phyloP scores from a whole-genome alignment of 2,797 vertebrate genomes.

The Pempheris klunzingeri region DNA sequence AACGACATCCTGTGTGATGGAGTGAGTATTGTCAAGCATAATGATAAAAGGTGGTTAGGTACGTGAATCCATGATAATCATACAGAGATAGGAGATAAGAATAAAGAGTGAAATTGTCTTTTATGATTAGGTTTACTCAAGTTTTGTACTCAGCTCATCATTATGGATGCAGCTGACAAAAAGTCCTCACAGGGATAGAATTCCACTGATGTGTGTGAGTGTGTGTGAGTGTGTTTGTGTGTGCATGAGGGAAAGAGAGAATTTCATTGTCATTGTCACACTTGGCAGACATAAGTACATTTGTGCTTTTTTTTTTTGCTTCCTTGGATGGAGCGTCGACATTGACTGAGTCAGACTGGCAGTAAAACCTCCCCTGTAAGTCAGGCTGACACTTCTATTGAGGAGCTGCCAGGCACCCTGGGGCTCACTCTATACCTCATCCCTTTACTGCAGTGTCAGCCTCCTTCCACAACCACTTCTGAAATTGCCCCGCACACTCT shows the following conservation, averaged over 20 bases:
- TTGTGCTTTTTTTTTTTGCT: slow-evolving; percentile 60
- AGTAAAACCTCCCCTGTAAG: slow-evolving; percentile 73
- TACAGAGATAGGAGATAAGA: background rate
- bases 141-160: background rate
- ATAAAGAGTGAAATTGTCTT: background rate
- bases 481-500: slow-evolving; percentile 67
- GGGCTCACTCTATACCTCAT: slow-evolving; percentile 70
- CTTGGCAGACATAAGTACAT: slow-evolving; percentile 57
- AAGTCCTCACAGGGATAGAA: background rate
- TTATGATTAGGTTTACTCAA: background rate
- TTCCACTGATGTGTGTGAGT: background rate
- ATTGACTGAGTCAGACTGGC: slow-evolving; percentile 66
- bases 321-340: slow-evolving; percentile 56
- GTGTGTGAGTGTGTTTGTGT: slow-evolving; percentile 8
- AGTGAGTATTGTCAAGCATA: background rate
- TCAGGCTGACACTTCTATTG: slow-evolving; percentile 76
- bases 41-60: background rate
- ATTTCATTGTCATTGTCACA: slow-evolving; percentile 55
- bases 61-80: background rate
- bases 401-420: slow-evolving; percentile 64
- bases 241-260: slow-evolving; percentile 1
- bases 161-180: background rate
- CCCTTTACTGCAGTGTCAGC: slow-evolving; percentile 77
- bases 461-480: slow-evolving; percentile 55
- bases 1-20: background rate